Percentiles rank a stretch among this genome's conserved stretches.
Evolutionary conservation across 2,888 invertebrate species (phyloP).

Genomic region (Urechis unicinctus): DNA sequence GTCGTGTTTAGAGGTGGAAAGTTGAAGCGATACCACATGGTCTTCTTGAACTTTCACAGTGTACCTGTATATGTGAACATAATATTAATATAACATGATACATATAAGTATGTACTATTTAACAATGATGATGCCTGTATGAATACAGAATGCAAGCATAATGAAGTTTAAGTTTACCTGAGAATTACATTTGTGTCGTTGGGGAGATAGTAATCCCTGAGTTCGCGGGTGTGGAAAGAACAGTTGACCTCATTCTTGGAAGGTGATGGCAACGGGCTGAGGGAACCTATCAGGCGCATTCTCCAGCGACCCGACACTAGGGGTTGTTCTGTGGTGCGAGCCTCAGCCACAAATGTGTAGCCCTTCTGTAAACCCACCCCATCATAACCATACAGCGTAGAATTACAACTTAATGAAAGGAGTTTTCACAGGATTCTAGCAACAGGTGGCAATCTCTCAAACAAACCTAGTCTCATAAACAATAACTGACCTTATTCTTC

Average conservation of each 20-base stretch:
- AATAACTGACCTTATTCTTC: conserved; percentile 48
- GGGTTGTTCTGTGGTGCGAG: conserved; percentile 38
- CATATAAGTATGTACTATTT: no score
- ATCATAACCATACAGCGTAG: conserved; percentile 44
- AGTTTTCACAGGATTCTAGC: no score
- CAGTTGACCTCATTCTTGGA: conserved; percentile 35
- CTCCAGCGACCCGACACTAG: conserved; percentile 40
- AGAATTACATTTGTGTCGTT: conserved; percentile 42
- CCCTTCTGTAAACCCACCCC: conserved; percentile 32
- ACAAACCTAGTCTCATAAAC: no score
- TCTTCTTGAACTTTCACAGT: conserved; percentile 44
- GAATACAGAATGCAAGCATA: not conserved
- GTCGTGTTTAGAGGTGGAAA: conserved; percentile 45
- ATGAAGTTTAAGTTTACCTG: conserved; percentile 25
- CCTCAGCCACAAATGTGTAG: conserved; percentile 49
- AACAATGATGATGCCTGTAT: not conserved
- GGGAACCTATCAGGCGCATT: conserved; percentile 48
- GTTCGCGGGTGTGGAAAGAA: conserved; percentile 39
- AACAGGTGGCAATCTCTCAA: not conserved
- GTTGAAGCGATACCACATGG: conserved; percentile 43
- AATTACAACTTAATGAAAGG: not conserved
- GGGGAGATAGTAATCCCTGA: conserved; percentile 48
- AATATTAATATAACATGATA: not conserved
- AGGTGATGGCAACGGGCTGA: conserved; percentile 41
- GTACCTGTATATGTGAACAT: conserved; percentile 32